These are phyloP conservation scores for Dione vanillae DNA, from an alignment of 2,888 invertebrate species.

Conservation along the genomic window DNA sequence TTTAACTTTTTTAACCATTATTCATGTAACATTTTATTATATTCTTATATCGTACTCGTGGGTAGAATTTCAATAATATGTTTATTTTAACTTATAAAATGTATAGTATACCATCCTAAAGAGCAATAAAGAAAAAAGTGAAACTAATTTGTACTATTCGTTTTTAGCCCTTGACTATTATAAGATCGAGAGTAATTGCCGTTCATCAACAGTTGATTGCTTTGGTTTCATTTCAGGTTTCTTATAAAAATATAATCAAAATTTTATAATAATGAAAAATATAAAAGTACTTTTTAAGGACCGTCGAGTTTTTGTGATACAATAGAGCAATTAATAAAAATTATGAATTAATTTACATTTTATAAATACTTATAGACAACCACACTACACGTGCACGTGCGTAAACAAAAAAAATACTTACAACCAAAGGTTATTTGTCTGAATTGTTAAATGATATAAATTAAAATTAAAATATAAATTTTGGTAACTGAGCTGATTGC, in stretches of 20 bases:
- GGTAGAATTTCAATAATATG: too few species aligned
- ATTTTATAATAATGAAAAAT: not conserved
- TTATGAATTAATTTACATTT: too few species aligned
- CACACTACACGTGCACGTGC: too few species aligned
- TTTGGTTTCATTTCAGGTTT: slow-evolving; percentile 21
- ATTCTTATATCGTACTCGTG: not conserved
- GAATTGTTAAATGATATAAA: not conserved
- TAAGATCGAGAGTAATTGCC: slow-evolving; percentile 40
- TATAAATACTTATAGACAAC: not conserved
- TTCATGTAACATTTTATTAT: too few species aligned
- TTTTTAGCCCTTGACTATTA: slow-evolving; percentile 2
- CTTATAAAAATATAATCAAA: slow-evolving; percentile 4
- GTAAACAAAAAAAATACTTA: not conserved
- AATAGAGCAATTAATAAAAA: too few species aligned
- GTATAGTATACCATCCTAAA: not conserved
- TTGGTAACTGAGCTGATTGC: slow-evolving; percentile 37
- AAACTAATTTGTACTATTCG: slow-evolving; percentile 5
- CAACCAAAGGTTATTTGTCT: slow-evolving; percentile 1
- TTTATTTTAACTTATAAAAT: too few species aligned
- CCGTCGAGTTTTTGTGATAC: too few species aligned
- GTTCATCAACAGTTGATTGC: slow-evolving; percentile 37
- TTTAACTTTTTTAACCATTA: too few species aligned
- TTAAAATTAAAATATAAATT: slow-evolving; percentile 28
- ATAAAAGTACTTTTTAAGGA: too few species aligned
- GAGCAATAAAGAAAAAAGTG: not conserved